phyloP scores from a whole-genome alignment of 2,888 invertebrate species.

The Drosophila neutralis region DNA sequence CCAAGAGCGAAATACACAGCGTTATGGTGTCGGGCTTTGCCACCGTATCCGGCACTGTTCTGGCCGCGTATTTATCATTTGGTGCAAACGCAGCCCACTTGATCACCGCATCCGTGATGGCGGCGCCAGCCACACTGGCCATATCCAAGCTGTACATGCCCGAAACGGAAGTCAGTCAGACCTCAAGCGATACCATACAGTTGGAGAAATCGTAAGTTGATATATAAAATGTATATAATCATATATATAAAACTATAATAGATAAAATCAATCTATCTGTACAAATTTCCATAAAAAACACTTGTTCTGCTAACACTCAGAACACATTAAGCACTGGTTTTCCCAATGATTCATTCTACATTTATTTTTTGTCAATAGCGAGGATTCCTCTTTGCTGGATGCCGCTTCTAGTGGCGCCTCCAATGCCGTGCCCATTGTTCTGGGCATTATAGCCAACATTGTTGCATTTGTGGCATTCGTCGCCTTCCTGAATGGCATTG shows the following conservation, averaged over 20 bases:
- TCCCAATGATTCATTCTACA: background rate
- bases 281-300: background rate
- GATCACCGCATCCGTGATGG: constrained; percentile 97
- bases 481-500: constrained; percentile 92
- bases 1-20: constrained; percentile 96
- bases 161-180: constrained; percentile 92
- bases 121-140: constrained; percentile 96
- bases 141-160: constrained; percentile 96
- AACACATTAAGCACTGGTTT: background rate
- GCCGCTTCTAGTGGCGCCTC: constrained; percentile 96
- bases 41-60: constrained; percentile 96
- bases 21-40: constrained; percentile 98
- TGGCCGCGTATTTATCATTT: constrained; percentile 96
- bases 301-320: background rate
- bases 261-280: background rate
- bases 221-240: background rate
- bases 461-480: constrained; percentile 96
- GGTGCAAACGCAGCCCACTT: constrained; percentile 95
- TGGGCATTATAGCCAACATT: constrained; percentile 95
- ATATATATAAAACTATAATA: background rate
- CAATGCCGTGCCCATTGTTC: constrained; percentile 91
- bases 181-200: constrained; percentile 91
- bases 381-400: constrained; percentile 93
- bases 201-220: constrained; percentile 88
- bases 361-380: constrained; percentile 85